Percentiles rank a stretch among this genome's conserved stretches.
phyloP scores from a whole-genome alignment of 2,113 vertebrate species.

The Crotalus helleri region DNA sequence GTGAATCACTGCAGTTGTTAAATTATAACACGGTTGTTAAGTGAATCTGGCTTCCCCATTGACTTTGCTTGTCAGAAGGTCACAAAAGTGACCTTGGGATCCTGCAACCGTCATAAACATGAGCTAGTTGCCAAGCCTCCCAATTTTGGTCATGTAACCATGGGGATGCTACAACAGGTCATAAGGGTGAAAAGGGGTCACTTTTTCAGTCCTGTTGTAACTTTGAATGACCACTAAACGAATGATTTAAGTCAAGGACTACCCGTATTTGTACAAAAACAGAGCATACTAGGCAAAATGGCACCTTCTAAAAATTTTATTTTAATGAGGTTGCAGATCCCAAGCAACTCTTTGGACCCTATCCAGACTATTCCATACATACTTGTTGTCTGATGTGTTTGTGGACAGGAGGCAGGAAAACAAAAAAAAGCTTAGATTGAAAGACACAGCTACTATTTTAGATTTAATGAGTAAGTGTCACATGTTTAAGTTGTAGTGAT shows the following conservation, averaged over 20 bases:
- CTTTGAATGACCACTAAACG: not conserved
- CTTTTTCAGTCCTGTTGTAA: not conserved
- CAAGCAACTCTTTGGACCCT: not conserved
- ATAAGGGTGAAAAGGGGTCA: not conserved
- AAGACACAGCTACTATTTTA: not conserved
- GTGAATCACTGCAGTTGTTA: not conserved
- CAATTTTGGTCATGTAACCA: not conserved
- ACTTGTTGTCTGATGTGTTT: not conserved
- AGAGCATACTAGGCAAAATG: not conserved
- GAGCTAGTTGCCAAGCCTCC: not conserved
- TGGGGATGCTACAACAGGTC: not conserved
- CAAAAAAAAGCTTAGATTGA: not conserved
- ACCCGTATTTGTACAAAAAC: not conserved
- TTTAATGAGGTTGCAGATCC: not conserved
- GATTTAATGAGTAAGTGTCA: not conserved
- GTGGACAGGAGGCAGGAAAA: not conserved
- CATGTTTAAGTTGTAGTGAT: slow-evolving; percentile 2
- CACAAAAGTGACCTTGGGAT: not conserved
- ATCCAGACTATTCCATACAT: not conserved
- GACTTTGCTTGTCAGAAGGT: not conserved
- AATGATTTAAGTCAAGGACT: not conserved
- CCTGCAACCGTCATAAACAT: not conserved
- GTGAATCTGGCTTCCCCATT: not conserved
- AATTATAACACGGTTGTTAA: not conserved
- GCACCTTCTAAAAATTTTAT: not conserved